These are phyloP conservation scores for Erythrocercus mccallii DNA, from an alignment of 2,113 vertebrate species.

Conservation along the genomic window DNA sequence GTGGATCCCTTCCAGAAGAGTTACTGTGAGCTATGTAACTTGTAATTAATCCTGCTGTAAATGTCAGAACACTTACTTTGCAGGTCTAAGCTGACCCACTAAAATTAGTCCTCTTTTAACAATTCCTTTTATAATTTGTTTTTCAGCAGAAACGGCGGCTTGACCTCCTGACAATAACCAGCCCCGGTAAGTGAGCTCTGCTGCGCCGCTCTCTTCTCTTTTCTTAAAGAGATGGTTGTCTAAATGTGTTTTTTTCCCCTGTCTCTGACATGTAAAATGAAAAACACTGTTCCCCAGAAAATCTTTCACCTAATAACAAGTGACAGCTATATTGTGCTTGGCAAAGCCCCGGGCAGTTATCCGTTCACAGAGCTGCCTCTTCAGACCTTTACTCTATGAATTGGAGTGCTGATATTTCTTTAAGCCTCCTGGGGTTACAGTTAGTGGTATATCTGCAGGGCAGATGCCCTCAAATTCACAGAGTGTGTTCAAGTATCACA, in stretches of 20 bases:
- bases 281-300: slow-evolving; percentile 68
- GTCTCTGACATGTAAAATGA: slow-evolving; percentile 71
- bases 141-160: slow-evolving; percentile 95
- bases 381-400: slow-evolving; percentile 68
- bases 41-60: slow-evolving; percentile 33
- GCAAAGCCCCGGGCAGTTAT: slow-evolving; percentile 69
- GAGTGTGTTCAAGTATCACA: slow-evolving; percentile 45
- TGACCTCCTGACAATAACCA: slow-evolving; percentile 96
- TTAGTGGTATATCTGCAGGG: slow-evolving; percentile 61
- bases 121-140: slow-evolving; percentile 74
- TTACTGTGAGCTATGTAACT: not conserved
- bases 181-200: slow-evolving; percentile 82
- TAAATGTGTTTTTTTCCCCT: slow-evolving; percentile 38
- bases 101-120: slow-evolving; percentile 51
- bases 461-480: slow-evolving; percentile 48
- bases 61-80: slow-evolving; percentile 34
- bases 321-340: slow-evolving; percentile 73
- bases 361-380: slow-evolving; percentile 60
- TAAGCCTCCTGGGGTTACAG: slow-evolving; percentile 63
- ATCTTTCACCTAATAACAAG: slow-evolving; percentile 72
- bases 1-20: slow-evolving; percentile 17
- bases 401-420: slow-evolving; percentile 70
- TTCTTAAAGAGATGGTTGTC: slow-evolving; percentile 66
- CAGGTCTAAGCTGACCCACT: slow-evolving; percentile 29
- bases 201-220: not conserved